phyloP scores from a whole-genome alignment of 2,888 invertebrate species.

The Sphaerophoria rueppellii region DNA sequence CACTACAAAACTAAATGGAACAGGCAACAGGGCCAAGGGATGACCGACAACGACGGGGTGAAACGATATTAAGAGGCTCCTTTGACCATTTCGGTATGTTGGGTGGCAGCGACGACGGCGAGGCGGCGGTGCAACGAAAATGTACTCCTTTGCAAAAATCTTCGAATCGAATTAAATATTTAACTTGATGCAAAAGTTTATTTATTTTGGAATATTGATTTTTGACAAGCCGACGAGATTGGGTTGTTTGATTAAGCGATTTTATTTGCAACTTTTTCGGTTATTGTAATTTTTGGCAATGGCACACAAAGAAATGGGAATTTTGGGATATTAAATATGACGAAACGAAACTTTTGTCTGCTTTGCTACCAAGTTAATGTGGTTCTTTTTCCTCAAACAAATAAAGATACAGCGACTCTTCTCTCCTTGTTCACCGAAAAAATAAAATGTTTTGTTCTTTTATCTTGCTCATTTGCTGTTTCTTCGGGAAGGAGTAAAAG shows the following conservation, averaged over 20 bases:
- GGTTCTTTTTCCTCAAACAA: conserved; percentile 55
- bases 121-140: conserved; percentile 40
- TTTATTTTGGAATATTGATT: not conserved
- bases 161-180: not conserved
- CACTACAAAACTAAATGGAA: conserved; percentile 36
- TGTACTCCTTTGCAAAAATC: conserved; percentile 40
- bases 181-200: conserved; percentile 7
- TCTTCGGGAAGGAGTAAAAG: not conserved
- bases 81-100: conserved; percentile 46
- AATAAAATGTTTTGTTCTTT: conserved; percentile 24
- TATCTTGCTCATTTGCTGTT: conserved; percentile 11
- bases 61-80: conserved; percentile 51
- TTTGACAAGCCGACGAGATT: not conserved
- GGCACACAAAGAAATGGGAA: conserved; percentile 43
- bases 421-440: conserved; percentile 11
- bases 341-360: conserved; percentile 16
- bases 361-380: conserved; percentile 13
- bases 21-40: not conserved
- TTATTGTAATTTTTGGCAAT: conserved; percentile 9
- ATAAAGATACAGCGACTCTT: conserved; percentile 55
- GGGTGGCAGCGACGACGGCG: conserved; percentile 16
- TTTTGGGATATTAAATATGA: conserved; percentile 45
- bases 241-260: not conserved
- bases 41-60: conserved; percentile 1
- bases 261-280: not conserved